Percentiles rank a stretch among this genome's conserved stretches.
Conservation (phyloP, 1,140 invertebrate species). For the Protaetia brevitarsis region DNA sequence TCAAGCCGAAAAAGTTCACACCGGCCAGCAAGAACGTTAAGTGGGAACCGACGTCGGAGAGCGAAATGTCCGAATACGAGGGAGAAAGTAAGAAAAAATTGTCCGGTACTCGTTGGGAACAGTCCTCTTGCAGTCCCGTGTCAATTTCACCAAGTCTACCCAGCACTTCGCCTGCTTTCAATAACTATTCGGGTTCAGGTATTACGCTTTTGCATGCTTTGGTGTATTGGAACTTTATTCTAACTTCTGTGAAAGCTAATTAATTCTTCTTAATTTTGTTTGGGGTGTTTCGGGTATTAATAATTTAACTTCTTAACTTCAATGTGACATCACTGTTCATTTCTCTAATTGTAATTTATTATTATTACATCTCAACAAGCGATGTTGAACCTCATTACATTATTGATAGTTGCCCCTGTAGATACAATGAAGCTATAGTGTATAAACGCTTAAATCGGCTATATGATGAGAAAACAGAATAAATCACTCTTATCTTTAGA, state of each 20-base stretch:
- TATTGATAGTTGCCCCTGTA: no score
- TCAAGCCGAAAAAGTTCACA: conserved; percentile 50
- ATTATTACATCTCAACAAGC: no score
- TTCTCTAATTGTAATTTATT: neutral
- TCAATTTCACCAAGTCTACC: conserved; percentile 60
- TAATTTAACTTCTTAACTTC: no score
- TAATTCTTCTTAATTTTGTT: neutral
- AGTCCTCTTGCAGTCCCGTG: conserved; percentile 56
- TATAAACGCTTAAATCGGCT: no score
- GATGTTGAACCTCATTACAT: no score
- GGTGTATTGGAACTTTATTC: no score
- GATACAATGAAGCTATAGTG: no score
- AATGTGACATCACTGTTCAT: neutral
- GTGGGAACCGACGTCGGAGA: conserved; percentile 64
- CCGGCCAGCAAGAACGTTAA: conserved; percentile 54
- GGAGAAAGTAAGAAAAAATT: conserved; percentile 50
- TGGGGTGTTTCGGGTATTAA: neutral
- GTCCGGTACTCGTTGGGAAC: conserved; percentile 53
- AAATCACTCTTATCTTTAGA: no score
- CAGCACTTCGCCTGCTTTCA: conserved; percentile 54
- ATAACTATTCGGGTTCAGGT: conserved; percentile 42
- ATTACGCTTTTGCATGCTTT: conserved; percentile 23
- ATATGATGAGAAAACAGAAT: no score
- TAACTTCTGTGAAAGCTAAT: no score
- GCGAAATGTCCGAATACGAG: conserved; percentile 59